Conservation (phyloP, 2,797 vertebrate genomes). For the Syncerus caffer region DNA sequence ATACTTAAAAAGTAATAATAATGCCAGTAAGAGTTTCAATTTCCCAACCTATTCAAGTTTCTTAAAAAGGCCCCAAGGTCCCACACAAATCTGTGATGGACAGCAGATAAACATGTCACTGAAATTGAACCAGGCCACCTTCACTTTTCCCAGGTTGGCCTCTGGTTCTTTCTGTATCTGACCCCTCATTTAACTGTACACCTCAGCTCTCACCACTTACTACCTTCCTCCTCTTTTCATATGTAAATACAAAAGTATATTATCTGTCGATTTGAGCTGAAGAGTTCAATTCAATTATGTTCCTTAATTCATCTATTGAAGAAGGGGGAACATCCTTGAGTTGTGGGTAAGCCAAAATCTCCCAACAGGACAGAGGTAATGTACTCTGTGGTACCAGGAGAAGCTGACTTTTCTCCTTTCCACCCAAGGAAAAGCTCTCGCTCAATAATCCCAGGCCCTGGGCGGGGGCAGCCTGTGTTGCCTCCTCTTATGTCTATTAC, state of each 20-base stretch:
- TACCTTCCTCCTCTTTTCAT: neutral
- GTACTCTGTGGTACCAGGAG: neutral
- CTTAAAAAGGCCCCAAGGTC: neutral
- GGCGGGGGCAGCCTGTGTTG: neutral
- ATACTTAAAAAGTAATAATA: neutral
- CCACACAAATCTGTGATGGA: neutral
- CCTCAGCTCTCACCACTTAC: neutral
- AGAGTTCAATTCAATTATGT: neutral
- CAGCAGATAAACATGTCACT: neutral
- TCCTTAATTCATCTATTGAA: neutral
- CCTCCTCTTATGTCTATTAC: neutral
- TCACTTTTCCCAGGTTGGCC: neutral
- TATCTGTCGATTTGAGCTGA: neutral
- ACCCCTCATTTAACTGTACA: neutral
- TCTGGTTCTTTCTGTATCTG: neutral
- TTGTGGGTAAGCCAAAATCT: neutral
- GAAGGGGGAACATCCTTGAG: neutral
- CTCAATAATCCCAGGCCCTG: neutral
- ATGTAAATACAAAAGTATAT: neutral
- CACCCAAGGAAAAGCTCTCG: neutral
- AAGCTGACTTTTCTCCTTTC: neutral
- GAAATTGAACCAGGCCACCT: neutral
- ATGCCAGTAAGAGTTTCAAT: neutral
- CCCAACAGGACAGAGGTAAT: neutral
- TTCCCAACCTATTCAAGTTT: neutral